phyloP scores from a whole-genome alignment of 2,888 invertebrate genomes.

The Subacronicta megacephala region DNA sequence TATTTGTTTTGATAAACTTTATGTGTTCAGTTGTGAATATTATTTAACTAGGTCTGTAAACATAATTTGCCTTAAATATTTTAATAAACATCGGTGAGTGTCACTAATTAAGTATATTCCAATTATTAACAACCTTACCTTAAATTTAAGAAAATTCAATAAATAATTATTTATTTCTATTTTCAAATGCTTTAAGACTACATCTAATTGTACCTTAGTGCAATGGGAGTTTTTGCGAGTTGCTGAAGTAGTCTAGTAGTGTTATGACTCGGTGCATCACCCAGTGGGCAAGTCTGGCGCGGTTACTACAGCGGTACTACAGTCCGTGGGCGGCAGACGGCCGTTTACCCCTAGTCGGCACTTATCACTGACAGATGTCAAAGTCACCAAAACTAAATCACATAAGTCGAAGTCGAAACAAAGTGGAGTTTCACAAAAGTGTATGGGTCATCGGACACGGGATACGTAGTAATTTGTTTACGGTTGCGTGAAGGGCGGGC shows the following conservation, averaged over 20 bases:
- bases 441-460: slow-evolving; percentile 56
- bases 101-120: slow-evolving; percentile 3
- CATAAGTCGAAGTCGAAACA: slow-evolving; percentile 55
- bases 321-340: slow-evolving; percentile 78
- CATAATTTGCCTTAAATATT: slow-evolving; percentile 18
- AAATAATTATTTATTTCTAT: slow-evolving; percentile 3
- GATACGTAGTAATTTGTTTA: slow-evolving; percentile 79
- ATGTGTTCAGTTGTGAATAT: slow-evolving; percentile 7
- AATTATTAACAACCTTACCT: too few relatives aligned
- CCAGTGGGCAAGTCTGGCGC: slow-evolving; percentile 68
- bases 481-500: slow-evolving; percentile 73
- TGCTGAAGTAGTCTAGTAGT: slow-evolving; percentile 35
- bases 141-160: background rate
- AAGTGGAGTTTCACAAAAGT: slow-evolving; percentile 51
- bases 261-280: slow-evolving; percentile 69
- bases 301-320: slow-evolving; percentile 80
- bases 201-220: slow-evolving; percentile 45
- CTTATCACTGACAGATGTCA: slow-evolving; percentile 68
- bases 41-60: slow-evolving; percentile 17
- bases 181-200: background rate
- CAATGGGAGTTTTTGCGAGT: slow-evolving; percentile 24
- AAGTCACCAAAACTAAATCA: slow-evolving; percentile 63
- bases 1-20: slow-evolving; percentile 18
- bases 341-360: slow-evolving; percentile 74
- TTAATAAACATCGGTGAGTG: slow-evolving; percentile 15